Percentiles rank a stretch among this genome's conserved stretches.
These are phyloP conservation scores for Silurus lanzhouensis DNA, from an alignment of 2,797 vertebrate species.

Conservation along the genomic window DNA sequence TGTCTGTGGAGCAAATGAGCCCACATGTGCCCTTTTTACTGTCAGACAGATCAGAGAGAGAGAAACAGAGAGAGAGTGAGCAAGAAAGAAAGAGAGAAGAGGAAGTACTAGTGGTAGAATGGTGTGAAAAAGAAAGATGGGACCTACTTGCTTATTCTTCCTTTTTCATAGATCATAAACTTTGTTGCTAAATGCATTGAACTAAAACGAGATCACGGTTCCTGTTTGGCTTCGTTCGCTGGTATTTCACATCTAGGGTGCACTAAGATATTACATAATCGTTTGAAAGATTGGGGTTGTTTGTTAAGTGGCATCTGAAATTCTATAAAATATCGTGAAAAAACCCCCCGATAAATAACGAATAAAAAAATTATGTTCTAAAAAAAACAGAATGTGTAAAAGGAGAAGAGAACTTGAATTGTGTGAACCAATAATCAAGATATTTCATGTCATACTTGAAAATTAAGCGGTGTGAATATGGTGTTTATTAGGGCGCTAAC, in stretches of 20 bases:
- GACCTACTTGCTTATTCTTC: conserved; percentile 2
- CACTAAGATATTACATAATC: background rate
- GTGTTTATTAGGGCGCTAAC: conserved; percentile 68
- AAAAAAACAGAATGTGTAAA: too few relatives aligned
- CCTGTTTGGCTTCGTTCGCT: background rate
- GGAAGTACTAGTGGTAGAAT: background rate
- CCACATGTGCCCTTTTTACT: conserved; percentile 49
- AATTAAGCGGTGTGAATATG: background rate
- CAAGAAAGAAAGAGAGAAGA: background rate
- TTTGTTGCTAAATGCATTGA: background rate
- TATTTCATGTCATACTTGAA: background rate
- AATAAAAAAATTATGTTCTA: background rate
- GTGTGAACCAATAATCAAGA: too few relatives aligned
- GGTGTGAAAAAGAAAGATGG: conserved; percentile 26
- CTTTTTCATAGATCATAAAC: background rate
- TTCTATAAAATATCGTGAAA: background rate
- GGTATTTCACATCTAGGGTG: background rate
- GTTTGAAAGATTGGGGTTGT: background rate
- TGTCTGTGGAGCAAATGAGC: conserved; percentile 41
- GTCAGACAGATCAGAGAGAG: conserved; percentile 9
- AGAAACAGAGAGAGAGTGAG: background rate
- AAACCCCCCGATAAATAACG: too few relatives aligned
- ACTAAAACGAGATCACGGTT: background rate
- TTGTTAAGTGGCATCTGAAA: background rate
- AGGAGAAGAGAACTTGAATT: too few relatives aligned